Base-by-base conservation (phyloP, 2,888 invertebrate genomes). In the Orthonychiurus folsomi region DNA sequence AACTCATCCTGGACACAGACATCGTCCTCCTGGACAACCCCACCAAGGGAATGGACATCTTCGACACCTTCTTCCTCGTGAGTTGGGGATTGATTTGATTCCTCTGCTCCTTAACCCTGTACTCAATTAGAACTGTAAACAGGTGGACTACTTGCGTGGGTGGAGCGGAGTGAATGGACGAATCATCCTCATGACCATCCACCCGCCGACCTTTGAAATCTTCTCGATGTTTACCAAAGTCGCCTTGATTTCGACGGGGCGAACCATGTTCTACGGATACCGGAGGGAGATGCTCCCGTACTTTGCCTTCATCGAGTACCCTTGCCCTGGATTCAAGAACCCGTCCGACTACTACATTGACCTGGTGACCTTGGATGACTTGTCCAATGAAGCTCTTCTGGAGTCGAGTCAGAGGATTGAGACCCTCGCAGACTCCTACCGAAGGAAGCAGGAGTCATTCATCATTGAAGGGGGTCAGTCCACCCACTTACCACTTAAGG, bases 281-380 rank as follows among this genome's bases (percentile, higher is more conserved):
- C 83, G 93, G 74, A 82, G 88, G 73, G 90, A 93, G 77, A 87
- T 95, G 87, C 84, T 93, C 76, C 87, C 90, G 75, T 95, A 95
- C 80, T 95, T 95, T 80, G 89, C 88, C 60, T 85, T 86, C 59
- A 84, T 86, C 3, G 93, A 94, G 75, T 95, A 93, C 79, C 93
- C 94, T 1, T 95, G 94, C 77, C 95, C 95, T 18, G 89, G 93
- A 0, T 94, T 89, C 77, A 95, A 95, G 79, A 95, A 95, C 76
- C 94, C 94, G 58, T 93, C 93, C 0, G 95, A 95, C 80, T 95
- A 95, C 77, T 95, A 95, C 77, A 81, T 70, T 50, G 72, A 72
- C 57, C 57, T 70, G 52, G 70, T 70, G 23, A 95, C 95, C 0
- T 77, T 94, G 73, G 95, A 95, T 76, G 92, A 93, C 76, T 79